A percentile compares a stretch with the other conserved stretches of the same genome.
These are phyloP conservation scores for Apodemus sylvaticus DNA, from an alignment of 2,113 vertebrate genomes.

Conservation along the genomic window DNA sequence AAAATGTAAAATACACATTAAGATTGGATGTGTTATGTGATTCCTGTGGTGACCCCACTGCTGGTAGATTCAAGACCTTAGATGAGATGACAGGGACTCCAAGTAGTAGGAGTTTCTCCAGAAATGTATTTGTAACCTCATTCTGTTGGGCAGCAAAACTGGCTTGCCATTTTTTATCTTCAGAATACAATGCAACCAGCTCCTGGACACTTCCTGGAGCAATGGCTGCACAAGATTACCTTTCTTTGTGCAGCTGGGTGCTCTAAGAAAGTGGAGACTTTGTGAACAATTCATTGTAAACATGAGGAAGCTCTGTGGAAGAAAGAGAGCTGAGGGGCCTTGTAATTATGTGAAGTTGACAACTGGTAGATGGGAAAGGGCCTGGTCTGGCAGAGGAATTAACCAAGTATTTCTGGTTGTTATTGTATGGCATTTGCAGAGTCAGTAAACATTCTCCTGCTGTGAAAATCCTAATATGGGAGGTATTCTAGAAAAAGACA, in stretches of 20 bases:
- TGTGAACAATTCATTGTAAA: conserved; percentile 25
- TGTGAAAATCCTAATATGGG: not conserved
- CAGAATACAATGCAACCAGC: conserved; percentile 45
- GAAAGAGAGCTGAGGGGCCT: not conserved
- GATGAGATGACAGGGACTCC: not conserved
- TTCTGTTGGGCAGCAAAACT: not conserved
- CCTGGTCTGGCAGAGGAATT: not conserved
- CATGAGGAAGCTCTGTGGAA: conserved; percentile 40
- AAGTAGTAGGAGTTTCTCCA: not conserved
- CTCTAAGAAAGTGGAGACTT: not conserved
- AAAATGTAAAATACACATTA: not conserved
- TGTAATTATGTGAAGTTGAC: not conserved
- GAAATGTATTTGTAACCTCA: not conserved
- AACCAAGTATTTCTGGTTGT: not conserved
- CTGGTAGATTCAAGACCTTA: not conserved
- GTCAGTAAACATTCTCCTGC: not conserved
- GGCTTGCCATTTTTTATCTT: not conserved
- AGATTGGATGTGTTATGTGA: not conserved
- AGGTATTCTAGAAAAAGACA: not conserved
- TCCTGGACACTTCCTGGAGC: not conserved
- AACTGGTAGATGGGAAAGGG: not conserved
- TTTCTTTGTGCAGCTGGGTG: not conserved
- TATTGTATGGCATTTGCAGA: not conserved
- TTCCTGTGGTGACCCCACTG: not conserved
- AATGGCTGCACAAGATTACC: conserved; percentile 29